Evolutionary conservation across 2,888 invertebrate species (phyloP).

Genomic region (Dolomedes plantarius): DNA sequence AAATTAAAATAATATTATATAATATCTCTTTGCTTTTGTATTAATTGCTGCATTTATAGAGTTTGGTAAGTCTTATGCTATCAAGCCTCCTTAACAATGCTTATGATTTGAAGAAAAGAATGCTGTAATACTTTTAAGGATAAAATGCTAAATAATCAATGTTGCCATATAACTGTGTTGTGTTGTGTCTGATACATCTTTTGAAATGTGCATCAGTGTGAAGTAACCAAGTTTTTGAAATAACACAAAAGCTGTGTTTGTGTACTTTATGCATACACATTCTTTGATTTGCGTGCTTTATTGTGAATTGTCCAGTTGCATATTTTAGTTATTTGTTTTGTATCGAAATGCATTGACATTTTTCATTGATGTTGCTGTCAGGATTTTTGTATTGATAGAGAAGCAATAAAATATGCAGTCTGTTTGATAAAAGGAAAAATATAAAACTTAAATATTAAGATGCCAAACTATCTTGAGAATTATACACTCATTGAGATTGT

Average conservation of each 20-base stretch:
- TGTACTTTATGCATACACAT: background rate
- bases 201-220: background rate
- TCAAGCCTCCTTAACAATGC: conserved; percentile 11
- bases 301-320: background rate
- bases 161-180: background rate
- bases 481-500: too few relatives aligned
- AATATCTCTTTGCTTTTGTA: conserved; percentile 10
- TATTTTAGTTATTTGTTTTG: too few relatives aligned
- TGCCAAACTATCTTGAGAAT: too few relatives aligned
- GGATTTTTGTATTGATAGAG: too few relatives aligned
- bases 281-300: background rate
- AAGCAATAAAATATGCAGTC: too few relatives aligned
- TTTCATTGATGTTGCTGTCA: too few relatives aligned
- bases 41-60: conserved; percentile 10
- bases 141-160: background rate
- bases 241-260: background rate
- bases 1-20: background rate
- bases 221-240: background rate
- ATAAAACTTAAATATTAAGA: too few relatives aligned
- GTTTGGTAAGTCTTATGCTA: conserved; percentile 14
- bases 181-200: background rate
- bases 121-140: background rate
- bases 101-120: background rate
- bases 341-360: too few relatives aligned
- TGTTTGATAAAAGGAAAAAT: too few relatives aligned